phyloP scores from a whole-genome alignment of 2,888 invertebrate species.

The Leptura quadrifasciata region DNA sequence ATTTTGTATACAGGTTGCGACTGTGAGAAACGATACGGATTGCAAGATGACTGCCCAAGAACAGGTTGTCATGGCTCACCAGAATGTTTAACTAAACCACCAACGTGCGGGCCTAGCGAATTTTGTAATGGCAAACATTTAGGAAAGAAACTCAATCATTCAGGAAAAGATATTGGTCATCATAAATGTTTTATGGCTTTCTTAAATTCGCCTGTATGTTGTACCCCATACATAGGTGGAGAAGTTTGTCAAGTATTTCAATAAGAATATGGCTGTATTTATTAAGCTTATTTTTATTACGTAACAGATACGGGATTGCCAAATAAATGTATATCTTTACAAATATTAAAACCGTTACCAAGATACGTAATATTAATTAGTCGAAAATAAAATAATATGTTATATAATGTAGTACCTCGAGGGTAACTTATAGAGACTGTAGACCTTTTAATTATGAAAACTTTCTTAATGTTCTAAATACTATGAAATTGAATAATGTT shows the following conservation, averaged over 20 bases:
- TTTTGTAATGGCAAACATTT: slow-evolving; percentile 70
- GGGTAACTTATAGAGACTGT: too few relatives aligned
- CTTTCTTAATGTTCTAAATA: too few relatives aligned
- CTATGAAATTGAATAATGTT: too few relatives aligned
- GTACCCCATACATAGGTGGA: slow-evolving; percentile 23
- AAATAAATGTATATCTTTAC: too few relatives aligned
- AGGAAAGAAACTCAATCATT: slow-evolving; percentile 53
- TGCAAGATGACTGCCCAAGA: slow-evolving; percentile 78
- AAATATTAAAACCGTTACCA: too few relatives aligned
- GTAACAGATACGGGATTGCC: neutral
- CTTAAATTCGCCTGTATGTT: slow-evolving; percentile 54
- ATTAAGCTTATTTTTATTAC: neutral
- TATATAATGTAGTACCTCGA: too few relatives aligned
- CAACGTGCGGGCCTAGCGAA: slow-evolving; percentile 74
- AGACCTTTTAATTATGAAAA: too few relatives aligned
- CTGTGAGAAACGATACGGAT: slow-evolving; percentile 78
- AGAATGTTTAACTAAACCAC: slow-evolving; percentile 74
- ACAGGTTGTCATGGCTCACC: slow-evolving; percentile 75
- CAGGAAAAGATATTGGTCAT: slow-evolving; percentile 7
- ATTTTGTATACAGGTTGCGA: slow-evolving; percentile 77
- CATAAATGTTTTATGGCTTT: slow-evolving; percentile 62
- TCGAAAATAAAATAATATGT: too few relatives aligned
- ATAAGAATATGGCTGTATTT: neutral
- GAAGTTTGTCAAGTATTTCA: slow-evolving; percentile 2
- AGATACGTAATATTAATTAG: too few relatives aligned